Evolutionary conservation across 2,888 invertebrate genomes (phyloP).

Genomic region (Dascillus cervinus): DNA sequence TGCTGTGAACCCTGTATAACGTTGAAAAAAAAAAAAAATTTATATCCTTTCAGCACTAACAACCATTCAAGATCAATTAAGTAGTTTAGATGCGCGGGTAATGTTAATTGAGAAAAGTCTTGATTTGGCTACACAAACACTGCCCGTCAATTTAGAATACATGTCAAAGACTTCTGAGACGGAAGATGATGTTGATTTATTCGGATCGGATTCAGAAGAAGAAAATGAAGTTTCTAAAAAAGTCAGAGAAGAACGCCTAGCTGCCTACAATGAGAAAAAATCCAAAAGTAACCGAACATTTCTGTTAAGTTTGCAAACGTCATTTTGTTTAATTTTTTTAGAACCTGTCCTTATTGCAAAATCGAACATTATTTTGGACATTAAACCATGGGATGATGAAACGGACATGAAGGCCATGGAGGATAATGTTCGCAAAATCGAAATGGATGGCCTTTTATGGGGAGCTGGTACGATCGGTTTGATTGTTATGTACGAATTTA

Average conservation of each 20-base stretch:
- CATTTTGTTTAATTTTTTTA: conserved; percentile 25
- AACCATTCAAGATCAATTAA: not conserved
- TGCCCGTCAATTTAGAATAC: conserved; percentile 5
- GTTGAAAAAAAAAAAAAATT: no score
- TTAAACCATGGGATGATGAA: conserved; percentile 91
- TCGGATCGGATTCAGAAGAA: conserved; percentile 75
- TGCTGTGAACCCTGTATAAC: no score
- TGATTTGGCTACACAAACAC: conserved; percentile 13
- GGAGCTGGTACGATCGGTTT: conserved; percentile 57
- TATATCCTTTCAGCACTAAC: conserved; percentile 1
- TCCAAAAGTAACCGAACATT: conserved; percentile 59
- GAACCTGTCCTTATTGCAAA: conserved; percentile 87
- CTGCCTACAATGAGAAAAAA: conserved; percentile 87
- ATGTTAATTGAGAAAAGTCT: conserved; percentile 29
- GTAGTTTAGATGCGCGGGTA: conserved; percentile 23
- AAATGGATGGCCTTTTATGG: conserved; percentile 85
- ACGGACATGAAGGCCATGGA: conserved; percentile 88
- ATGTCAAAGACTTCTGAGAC: conserved; percentile 29
- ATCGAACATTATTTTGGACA: conserved; percentile 87
- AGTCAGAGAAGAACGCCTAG: conserved; percentile 74
- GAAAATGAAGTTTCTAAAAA: conserved; percentile 66
- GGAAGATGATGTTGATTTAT: conserved; percentile 70
- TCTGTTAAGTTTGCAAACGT: not conserved
- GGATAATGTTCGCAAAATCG: conserved; percentile 65
- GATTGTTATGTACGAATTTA: conserved; percentile 1